These are phyloP conservation scores for Thysanoteuthis rhombus DNA, from an alignment of 2,888 invertebrate genomes.

Conservation along the genomic window DNA sequence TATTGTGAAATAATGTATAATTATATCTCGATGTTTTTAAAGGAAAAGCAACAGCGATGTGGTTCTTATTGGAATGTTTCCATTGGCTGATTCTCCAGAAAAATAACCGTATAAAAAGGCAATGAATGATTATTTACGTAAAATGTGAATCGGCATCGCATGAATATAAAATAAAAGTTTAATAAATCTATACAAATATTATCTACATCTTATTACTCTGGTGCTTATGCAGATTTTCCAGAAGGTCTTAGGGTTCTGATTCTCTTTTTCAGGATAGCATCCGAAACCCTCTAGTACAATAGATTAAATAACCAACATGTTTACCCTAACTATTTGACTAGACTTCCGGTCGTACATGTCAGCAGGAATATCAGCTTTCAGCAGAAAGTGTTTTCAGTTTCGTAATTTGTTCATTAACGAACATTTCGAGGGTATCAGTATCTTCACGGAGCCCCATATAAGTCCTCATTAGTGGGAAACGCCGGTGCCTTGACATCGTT, in stretches of 20 bases:
- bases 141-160: no score
- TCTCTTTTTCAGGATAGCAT: neutral
- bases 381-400: neutral
- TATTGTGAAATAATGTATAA: no score
- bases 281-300: neutral
- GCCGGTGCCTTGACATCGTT: neutral
- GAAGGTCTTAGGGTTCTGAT: neutral
- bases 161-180: no score
- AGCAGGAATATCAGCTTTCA: neutral
- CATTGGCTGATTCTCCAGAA: no score
- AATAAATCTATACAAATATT: no score
- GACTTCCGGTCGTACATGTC: neutral
- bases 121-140: no score
- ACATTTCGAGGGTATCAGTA: neutral
- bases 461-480: neutral
- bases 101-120: no score
- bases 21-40: no score
- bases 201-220: no score
- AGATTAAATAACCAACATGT: neutral
- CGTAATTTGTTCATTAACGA: neutral
- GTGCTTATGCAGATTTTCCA: no score
- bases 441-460: neutral
- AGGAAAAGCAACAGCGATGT: no score
- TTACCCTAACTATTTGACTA: neutral
- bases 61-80: no score